phyloP scores from a whole-genome alignment of 2,888 invertebrate species.

The Phalera bucephala region DNA sequence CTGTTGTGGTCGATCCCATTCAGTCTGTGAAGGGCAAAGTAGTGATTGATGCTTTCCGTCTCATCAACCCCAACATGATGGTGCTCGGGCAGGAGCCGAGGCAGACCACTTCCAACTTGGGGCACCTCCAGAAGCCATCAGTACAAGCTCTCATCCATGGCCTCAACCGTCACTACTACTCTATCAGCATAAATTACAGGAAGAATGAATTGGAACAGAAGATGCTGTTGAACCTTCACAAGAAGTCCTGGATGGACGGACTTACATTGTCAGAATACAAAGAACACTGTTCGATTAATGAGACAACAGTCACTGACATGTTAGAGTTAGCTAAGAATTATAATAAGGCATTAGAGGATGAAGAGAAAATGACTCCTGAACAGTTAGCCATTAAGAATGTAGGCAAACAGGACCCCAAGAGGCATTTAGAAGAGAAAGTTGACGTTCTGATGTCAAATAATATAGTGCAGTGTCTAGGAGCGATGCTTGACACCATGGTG shows the following conservation, averaged over 20 bases:
- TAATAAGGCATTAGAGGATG: conserved; percentile 98
- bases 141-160: conserved; percentile 99
- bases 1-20: conserved; percentile 99
- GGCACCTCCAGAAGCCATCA: conserved; percentile 99
- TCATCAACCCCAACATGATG: conserved; percentile 99
- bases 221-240: conserved; percentile 99
- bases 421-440: conserved; percentile 99
- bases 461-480: conserved; percentile 98
- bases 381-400: conserved; percentile 99
- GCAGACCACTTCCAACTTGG: conserved; percentile 99
- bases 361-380: conserved; percentile 99
- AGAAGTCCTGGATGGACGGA: conserved; percentile 99
- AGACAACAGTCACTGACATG: conserved; percentile 97
- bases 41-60: conserved; percentile 99
- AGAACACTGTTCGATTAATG: conserved; percentile 96
- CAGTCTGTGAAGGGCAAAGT: conserved; percentile 99
- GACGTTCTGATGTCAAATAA: conserved; percentile 98
- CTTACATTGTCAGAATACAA: conserved; percentile 95
- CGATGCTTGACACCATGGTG: conserved; percentile 92
- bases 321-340: conserved; percentile 98
- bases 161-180: conserved; percentile 99
- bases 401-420: conserved; percentile 99
- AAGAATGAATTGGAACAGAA: conserved; percentile 99
- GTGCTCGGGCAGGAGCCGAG: conserved; percentile 99
- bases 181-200: conserved; percentile 99